Conservation (phyloP, 2,888 invertebrate species). For the Aleiodes testaceus region DNA sequence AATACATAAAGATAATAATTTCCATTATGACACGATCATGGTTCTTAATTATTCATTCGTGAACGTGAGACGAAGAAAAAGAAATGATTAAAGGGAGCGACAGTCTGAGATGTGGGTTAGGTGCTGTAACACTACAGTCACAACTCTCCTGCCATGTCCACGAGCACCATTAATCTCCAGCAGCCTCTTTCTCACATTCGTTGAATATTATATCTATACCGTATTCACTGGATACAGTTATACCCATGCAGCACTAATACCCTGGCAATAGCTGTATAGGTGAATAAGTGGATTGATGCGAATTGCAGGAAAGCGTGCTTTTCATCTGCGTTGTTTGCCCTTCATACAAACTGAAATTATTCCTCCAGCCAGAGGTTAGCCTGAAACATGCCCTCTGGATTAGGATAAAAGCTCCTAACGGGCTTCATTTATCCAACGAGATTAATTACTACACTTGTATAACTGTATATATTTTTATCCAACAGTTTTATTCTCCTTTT, state of each 20-base stretch:
- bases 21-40: constrained; percentile 56
- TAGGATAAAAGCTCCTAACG: constrained; percentile 35
- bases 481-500: no score
- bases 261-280: constrained; percentile 27
- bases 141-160: constrained; percentile 58
- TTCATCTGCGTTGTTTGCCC: constrained; percentile 16
- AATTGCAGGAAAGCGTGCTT: neutral
- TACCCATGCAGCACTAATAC: constrained; percentile 31
- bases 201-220: neutral
- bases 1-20: constrained; percentile 44
- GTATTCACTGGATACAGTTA: neutral
- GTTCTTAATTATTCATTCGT: constrained; percentile 64
- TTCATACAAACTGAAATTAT: constrained; percentile 24
- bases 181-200: constrained; percentile 52
- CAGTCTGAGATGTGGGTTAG: constrained; percentile 58
- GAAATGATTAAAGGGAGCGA: constrained; percentile 24
- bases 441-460: constrained; percentile 23
- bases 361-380: constrained; percentile 1
- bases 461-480: constrained; percentile 13
- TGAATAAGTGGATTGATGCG: constrained; percentile 16
- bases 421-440: constrained; percentile 33
- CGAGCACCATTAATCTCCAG: constrained; percentile 63
- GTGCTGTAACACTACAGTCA: constrained; percentile 53
- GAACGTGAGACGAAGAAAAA: constrained; percentile 44
- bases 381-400: constrained; percentile 25